A percentile compares a stretch with the other conserved stretches of the same genome.
These are phyloP conservation scores for Neodiprion virginianus DNA, from an alignment of 1,140 invertebrate species.

Conservation along the genomic window DNA sequence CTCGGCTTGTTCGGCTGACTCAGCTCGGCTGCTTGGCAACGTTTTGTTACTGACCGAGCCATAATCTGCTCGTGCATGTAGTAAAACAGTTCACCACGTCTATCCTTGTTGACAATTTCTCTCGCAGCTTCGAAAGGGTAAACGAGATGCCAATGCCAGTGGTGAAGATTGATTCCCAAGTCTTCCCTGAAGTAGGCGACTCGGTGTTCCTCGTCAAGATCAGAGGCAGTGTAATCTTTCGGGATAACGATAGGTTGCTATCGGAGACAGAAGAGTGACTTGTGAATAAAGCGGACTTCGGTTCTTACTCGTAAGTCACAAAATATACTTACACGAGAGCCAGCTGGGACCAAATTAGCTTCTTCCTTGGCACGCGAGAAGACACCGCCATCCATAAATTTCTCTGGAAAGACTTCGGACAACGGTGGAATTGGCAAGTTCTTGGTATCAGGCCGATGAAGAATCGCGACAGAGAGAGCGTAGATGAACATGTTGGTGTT, in stretches of 20 bases:
- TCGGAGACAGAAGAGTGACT: conserved; percentile 12
- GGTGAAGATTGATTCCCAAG: conserved; percentile 69
- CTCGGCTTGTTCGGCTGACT: neutral
- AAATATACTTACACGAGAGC: conserved; percentile 64
- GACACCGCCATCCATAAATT: conserved; percentile 76
- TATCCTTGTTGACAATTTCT: conserved; percentile 70
- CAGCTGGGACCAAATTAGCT: conserved; percentile 68
- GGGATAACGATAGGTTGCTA: conserved; percentile 74
- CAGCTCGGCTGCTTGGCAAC: neutral
- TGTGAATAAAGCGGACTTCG: neutral
- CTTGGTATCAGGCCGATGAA: conserved; percentile 79
- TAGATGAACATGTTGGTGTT: conserved; percentile 84
- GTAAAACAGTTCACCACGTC: conserved; percentile 79
- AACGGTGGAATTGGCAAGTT: conserved; percentile 74
- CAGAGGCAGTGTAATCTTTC: conserved; percentile 74
- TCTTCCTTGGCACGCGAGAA: conserved; percentile 73
- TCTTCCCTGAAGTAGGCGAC: conserved; percentile 69
- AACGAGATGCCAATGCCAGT: conserved; percentile 88
- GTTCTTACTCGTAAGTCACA: neutral
- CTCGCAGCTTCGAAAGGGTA: conserved; percentile 72
- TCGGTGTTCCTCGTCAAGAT: conserved; percentile 77
- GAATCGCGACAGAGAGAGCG: conserved; percentile 74
- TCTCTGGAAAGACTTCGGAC: conserved; percentile 77
- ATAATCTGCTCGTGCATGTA: conserved; percentile 82
- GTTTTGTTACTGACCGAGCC: conserved; percentile 56